A percentile compares a stretch with the other conserved stretches of the same genome.
phyloP scores from a whole-genome alignment of 2,888 invertebrate species.

The Vandiemenella viatica region DNA sequence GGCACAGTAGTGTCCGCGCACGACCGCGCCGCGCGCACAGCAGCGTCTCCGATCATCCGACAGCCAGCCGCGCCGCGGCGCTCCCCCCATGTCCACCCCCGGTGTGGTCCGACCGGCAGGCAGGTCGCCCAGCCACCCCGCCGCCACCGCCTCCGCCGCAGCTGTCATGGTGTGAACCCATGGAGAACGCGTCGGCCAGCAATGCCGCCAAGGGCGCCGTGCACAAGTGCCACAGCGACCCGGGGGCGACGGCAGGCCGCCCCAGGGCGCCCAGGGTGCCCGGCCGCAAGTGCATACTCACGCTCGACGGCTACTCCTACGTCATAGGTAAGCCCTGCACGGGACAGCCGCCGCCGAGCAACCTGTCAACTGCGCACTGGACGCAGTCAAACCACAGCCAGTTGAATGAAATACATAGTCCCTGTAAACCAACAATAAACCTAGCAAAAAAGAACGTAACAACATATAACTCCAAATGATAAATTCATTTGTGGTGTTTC shows the following conservation, averaged over 20 bases:
- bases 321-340: slow-evolving; percentile 57
- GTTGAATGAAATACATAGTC: no score
- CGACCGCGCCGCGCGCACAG: not conserved
- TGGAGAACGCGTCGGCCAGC: not conserved
- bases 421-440: no score
- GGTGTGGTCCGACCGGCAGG: not conserved
- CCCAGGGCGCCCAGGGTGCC: slow-evolving; percentile 32
- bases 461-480: no score
- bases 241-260: slow-evolving; percentile 34
- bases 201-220: slow-evolving; percentile 39
- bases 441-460: no score
- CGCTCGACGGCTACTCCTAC: slow-evolving; percentile 73
- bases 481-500: no score
- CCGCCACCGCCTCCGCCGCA: not conserved
- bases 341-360: not conserved
- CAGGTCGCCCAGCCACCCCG: not conserved
- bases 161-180: slow-evolving; percentile 1
- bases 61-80: not conserved
- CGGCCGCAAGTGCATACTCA: slow-evolving; percentile 63
- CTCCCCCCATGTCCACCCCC: not conserved
- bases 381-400: no score
- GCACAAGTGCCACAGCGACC: slow-evolving; percentile 52
- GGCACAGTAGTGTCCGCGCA: not conserved
- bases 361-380: no score
- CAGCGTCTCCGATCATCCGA: not conserved